Conservation (phyloP, 2,113 vertebrate species). For the Panthera uncia region DNA sequence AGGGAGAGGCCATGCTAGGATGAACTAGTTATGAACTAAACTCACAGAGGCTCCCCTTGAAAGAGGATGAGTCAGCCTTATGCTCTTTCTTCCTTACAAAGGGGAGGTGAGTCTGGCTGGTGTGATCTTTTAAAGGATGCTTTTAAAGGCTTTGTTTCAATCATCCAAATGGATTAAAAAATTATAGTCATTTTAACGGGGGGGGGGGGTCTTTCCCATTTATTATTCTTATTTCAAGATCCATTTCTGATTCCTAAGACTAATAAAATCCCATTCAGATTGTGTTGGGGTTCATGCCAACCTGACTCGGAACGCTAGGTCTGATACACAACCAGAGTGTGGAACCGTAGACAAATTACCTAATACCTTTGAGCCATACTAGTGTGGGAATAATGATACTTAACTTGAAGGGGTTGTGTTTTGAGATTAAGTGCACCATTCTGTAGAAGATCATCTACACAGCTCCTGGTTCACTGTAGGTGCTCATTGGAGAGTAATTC, state of each 20-base stretch:
- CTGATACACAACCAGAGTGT: neutral
- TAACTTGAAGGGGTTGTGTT: neutral
- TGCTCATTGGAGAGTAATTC: neutral
- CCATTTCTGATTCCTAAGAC: neutral
- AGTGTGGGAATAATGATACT: neutral
- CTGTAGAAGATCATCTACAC: rapidly evolving
- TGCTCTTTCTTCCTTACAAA: neutral
- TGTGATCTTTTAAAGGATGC: neutral
- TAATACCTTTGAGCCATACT: neutral
- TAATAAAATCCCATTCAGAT: neutral
- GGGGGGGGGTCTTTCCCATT: neutral
- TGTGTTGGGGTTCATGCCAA: neutral
- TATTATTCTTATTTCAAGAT: neutral
- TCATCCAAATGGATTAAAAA: conserved; percentile 2
- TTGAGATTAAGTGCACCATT: neutral
- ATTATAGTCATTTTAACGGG: neutral
- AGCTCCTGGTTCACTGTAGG: neutral
- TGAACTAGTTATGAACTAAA: neutral
- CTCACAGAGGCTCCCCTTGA: neutral
- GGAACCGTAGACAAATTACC: neutral
- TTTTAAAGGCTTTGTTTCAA: neutral
- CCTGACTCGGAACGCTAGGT: neutral
- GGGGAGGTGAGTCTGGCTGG: neutral
- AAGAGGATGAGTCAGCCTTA: neutral
- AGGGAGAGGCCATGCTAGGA: neutral